phyloP scores from a whole-genome alignment of 2,797 vertebrate species.

The Sibirionetta formosa region DNA sequence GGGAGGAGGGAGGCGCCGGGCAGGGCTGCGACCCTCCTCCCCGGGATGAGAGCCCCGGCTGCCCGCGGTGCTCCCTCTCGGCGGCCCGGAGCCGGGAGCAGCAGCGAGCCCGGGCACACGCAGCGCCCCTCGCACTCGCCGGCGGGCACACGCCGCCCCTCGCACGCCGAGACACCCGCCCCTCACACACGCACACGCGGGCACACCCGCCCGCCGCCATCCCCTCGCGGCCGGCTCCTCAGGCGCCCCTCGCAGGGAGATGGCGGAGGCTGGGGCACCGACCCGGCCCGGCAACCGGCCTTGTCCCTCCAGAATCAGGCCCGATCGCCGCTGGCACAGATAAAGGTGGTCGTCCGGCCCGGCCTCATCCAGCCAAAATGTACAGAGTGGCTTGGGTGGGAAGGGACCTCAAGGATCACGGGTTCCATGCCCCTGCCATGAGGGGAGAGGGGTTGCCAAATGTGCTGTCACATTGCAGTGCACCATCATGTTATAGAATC shows the following conservation, averaged over 20 bases:
- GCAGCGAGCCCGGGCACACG: neutral
- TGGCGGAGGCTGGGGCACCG: rapidly evolving
- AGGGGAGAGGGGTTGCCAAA: too few species aligned
- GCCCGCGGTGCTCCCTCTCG: neutral
- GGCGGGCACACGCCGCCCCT: neutral
- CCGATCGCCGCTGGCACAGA: rapidly evolving
- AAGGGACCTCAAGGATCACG: too few species aligned
- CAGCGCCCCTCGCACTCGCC: neutral
- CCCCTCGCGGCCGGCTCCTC: neutral
- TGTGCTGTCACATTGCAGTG: neutral
- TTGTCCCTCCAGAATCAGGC: neutral
- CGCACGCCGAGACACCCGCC: neutral
- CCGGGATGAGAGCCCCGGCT: neutral
- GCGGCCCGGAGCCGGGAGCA: neutral
- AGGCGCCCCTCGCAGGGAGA: neutral
- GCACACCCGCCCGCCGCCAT: neutral
- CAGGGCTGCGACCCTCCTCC: neutral
- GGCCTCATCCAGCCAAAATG: neutral
- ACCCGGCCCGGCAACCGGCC: too few species aligned
- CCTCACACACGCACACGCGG: neutral
- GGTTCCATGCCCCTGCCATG: too few species aligned
- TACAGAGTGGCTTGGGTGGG: too few species aligned
- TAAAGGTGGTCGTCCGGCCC: neutral
- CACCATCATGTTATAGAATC: too few species aligned
- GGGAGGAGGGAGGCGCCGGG: neutral